phyloP scores from a whole-genome alignment of 2,888 invertebrate species.

The Maniola hyperantus region DNA sequence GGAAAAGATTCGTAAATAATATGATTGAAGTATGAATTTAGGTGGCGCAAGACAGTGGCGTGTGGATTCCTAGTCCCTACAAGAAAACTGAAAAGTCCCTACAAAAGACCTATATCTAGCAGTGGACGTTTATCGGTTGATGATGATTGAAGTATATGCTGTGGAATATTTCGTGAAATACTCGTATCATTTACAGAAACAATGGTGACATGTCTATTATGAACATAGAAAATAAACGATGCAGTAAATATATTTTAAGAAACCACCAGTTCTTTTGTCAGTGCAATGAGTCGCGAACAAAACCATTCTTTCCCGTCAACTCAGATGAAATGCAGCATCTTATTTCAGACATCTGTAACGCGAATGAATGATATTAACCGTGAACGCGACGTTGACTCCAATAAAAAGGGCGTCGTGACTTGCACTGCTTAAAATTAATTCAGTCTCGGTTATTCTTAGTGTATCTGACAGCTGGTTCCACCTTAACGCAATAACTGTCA shows the following conservation, averaged over 20 bases:
- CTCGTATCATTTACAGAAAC: neutral
- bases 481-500: slow-evolving; percentile 38
- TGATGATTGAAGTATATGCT: too few relatives aligned
- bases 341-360: slow-evolving; percentile 6
- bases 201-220: neutral
- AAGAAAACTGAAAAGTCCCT: too few relatives aligned
- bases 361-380: slow-evolving; percentile 6
- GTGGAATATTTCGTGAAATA: too few relatives aligned
- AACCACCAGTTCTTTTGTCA: neutral
- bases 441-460: slow-evolving; percentile 18
- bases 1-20: too few relatives aligned
- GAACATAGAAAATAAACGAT: neutral
- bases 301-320: neutral
- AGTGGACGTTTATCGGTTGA: too few relatives aligned
- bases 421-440: slow-evolving; percentile 19
- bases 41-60: too few relatives aligned
- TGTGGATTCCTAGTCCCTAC: too few relatives aligned
- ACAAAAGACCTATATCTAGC: too few relatives aligned
- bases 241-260: neutral
- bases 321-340: slow-evolving; percentile 9
- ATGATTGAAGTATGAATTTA: too few relatives aligned
- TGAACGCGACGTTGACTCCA: slow-evolving; percentile 17
- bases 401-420: slow-evolving; percentile 13
- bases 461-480: slow-evolving; percentile 32
- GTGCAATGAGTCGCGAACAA: neutral